phyloP scores from a whole-genome alignment of 1,140 invertebrate genomes.

The Diabrotica virgifera region DNA sequence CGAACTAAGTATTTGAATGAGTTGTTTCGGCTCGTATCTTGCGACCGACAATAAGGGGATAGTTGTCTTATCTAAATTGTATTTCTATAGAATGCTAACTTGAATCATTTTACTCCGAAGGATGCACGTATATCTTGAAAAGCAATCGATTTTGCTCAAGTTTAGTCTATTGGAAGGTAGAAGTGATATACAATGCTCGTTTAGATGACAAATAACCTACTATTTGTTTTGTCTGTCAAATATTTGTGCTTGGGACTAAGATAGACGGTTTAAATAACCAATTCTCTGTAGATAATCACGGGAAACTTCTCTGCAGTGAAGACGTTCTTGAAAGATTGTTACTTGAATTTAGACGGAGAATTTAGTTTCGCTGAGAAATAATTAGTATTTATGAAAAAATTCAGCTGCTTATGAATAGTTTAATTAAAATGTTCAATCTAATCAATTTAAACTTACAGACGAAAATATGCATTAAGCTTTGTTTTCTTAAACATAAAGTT shows the following conservation, averaged over 20 bases:
- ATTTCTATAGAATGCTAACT: neutral
- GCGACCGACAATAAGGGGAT: neutral
- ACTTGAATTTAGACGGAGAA: too few relatives aligned
- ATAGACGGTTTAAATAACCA: slow-evolving; percentile 1
- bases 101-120: neutral
- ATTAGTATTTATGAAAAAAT: too few relatives aligned
- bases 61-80: neutral
- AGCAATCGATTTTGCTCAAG: slow-evolving; percentile 2
- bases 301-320: too few relatives aligned
- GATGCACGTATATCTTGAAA: neutral
- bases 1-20: too few relatives aligned
- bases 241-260: neutral
- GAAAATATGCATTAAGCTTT: too few relatives aligned
- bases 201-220: neutral
- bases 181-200: neutral
- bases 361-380: too few relatives aligned
- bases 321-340: too few relatives aligned
- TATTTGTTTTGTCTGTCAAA: slow-evolving; percentile 1
- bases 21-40: slow-evolving; percentile 6
- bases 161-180: neutral
- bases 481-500: too few relatives aligned
- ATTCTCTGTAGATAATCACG: neutral
- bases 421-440: too few relatives aligned
- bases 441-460: too few relatives aligned
- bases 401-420: too few relatives aligned